Conservation (phyloP, 2,888 invertebrate genomes). For the Prosapia bicincta region DNA sequence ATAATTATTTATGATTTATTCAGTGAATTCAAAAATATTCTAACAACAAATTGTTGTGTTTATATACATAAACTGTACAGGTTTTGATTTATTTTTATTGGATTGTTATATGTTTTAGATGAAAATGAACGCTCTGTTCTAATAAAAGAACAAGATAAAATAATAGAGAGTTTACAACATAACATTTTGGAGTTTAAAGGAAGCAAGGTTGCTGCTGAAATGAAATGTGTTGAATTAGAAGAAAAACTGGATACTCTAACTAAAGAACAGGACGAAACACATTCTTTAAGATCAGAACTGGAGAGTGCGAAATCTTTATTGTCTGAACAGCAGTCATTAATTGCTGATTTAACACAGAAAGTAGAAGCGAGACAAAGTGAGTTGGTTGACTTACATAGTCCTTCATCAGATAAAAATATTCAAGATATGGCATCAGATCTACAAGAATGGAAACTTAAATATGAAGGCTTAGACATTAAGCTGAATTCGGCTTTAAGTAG, state of each 20-base stretch:
- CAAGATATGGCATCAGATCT: slow-evolving; percentile 16
- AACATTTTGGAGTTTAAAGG: slow-evolving; percentile 61
- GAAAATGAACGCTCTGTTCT: slow-evolving; percentile 16
- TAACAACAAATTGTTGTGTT: no score
- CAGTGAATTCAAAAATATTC: no score
- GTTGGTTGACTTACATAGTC: not conserved
- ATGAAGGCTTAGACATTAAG: slow-evolving; percentile 16
- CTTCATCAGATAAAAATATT: slow-evolving; percentile 1
- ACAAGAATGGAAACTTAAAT: slow-evolving; percentile 29
- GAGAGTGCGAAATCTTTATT: not conserved
- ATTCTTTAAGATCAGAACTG: not conserved
- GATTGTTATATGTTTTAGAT: slow-evolving; percentile 23
- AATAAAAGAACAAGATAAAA: slow-evolving; percentile 50
- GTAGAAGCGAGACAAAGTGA: slow-evolving; percentile 8
- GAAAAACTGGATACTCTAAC: slow-evolving; percentile 47
- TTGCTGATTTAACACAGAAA: slow-evolving; percentile 9
- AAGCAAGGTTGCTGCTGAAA: slow-evolving; percentile 70
- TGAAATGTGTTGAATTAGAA: slow-evolving; percentile 73
- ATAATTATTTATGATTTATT: no score
- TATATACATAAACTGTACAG: no score
- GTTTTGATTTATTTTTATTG: no score
- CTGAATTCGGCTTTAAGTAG: slow-evolving; percentile 50
- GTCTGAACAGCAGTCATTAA: slow-evolving; percentile 1
- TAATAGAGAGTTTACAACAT: slow-evolving; percentile 50
- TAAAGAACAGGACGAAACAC: not conserved